Evolutionary conservation across 1,140 invertebrate genomes (phyloP).

Genomic region (Campoletis sonorensis): DNA sequence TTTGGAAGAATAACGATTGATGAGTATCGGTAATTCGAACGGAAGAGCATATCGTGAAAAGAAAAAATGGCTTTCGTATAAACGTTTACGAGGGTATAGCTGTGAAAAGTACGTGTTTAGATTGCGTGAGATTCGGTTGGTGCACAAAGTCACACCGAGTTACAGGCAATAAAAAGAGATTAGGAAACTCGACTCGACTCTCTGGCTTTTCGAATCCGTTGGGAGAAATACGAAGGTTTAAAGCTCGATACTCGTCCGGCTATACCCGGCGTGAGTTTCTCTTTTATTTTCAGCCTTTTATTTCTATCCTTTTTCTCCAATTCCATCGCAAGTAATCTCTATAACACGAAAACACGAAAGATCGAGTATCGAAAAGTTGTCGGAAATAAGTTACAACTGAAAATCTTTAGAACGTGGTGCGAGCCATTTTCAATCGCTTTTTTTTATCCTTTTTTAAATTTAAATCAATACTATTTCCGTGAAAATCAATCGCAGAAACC

Average conservation of each 20-base stretch:
- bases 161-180: slow-evolving; percentile 69
- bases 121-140: slow-evolving; percentile 56
- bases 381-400: not conserved
- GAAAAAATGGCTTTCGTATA: not conserved
- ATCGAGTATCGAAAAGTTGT: slow-evolving; percentile 2
- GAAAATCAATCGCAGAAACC: not conserved
- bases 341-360: slow-evolving; percentile 6
- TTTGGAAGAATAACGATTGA: not conserved
- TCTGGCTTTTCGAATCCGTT: slow-evolving; percentile 23
- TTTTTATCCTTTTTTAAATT: not conserved
- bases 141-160: slow-evolving; percentile 61
- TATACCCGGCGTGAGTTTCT: not conserved
- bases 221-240: slow-evolving; percentile 26
- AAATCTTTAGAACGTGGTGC: not conserved
- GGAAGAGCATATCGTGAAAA: not conserved
- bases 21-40: slow-evolving; percentile 2
- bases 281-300: slow-evolving; percentile 1
- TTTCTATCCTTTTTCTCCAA: not conserved
- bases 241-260: slow-evolving; percentile 7
- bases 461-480: not conserved
- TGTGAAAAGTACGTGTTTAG: slow-evolving; percentile 52
- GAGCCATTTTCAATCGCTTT: not conserved
- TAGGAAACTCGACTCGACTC: slow-evolving; percentile 65
- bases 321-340: slow-evolving; percentile 16
- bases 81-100: slow-evolving; percentile 11